Evolutionary conservation across 2,888 invertebrate genomes (phyloP), one percentile per base, ranked within the genome.

Genomic region (Oegoconia quadripuncta): DNA sequence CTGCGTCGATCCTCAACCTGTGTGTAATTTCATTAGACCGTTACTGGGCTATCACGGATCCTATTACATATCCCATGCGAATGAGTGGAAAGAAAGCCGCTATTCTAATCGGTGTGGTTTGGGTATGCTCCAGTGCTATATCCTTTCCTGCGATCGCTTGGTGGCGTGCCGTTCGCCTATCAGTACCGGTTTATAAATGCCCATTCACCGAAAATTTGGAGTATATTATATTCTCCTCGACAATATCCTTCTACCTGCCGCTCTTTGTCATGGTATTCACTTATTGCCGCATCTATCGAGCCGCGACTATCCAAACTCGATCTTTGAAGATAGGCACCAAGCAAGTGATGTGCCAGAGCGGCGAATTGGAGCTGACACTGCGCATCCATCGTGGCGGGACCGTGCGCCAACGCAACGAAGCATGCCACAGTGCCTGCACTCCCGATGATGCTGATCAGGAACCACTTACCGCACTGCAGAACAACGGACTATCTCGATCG

Each of bases 41-140:
- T 12, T 99, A 99, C 79, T 98, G 98, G 98, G 99, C 99, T 30
- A 99, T 99, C 47, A 98, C 97, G 9, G 98, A 99, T 81, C 99
- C 99, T 0, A 97, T 99, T 53, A 96, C 96, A 32, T 99, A 99
- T 81, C 97, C 98, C 1, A 95, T 95, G 87, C 90, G 94, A 48
- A 98, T 99, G 96, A 97, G 96, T 16, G 92, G 95, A 27, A 91
- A 92, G 42, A 90, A 96, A 41, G 97, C 98, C 0, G 93, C 93
- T 3, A 90, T 95, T 16, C 90, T 98, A 6, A 98, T 99, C 46
- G 95, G 95, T 0, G 93, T 94, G 5, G 98, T 99, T 4, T 99
- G 99, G 99, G 91, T 98, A 23, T 97, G 98, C 74, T 97, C 98
- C 9, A 95, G 97, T 41, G 93, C 96, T 14, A 98, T 99, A 71